phyloP scores from a whole-genome alignment of 2,888 invertebrate species.

The Caenorhabditis sp. region DNA sequence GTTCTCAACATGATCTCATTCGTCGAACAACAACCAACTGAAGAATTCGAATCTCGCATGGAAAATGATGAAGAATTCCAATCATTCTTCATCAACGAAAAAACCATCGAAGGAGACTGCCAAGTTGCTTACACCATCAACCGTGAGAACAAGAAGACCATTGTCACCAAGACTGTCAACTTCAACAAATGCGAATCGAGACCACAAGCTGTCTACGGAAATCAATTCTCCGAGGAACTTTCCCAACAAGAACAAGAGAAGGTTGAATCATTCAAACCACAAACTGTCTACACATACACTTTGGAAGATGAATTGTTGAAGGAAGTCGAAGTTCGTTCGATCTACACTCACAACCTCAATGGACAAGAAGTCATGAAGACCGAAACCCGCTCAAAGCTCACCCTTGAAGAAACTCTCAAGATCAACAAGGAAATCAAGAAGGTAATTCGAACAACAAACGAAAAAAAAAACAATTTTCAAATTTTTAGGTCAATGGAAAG shows the following conservation, averaged over 20 bases:
- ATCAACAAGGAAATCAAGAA: constrained; percentile 18
- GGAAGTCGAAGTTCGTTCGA: constrained; percentile 22
- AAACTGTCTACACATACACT: constrained; percentile 33
- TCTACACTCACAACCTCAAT: constrained; percentile 19
- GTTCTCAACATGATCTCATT: constrained; percentile 55
- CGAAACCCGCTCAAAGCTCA: constrained; percentile 17
- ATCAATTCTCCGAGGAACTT: constrained; percentile 24
- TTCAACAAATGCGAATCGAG: constrained; percentile 71
- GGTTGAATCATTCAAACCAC: constrained; percentile 15
- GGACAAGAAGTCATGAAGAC: constrained; percentile 28
- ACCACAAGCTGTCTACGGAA: constrained; percentile 45
- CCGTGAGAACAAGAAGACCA: constrained; percentile 12
- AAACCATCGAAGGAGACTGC: constrained; percentile 63
- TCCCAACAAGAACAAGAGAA: constrained; percentile 28
- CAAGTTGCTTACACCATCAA: constrained; percentile 40
- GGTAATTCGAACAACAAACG: background rate
- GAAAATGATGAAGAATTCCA: background rate
- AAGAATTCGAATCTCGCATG: constrained; percentile 6
- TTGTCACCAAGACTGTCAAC: constrained; percentile 67
- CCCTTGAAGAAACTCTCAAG: constrained; percentile 6
- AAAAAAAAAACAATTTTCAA: too few species aligned
- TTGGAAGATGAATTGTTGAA: constrained; percentile 17
- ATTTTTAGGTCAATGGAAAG: constrained; percentile 28
- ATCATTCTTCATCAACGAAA: constrained; percentile 25
- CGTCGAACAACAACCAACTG: constrained; percentile 11